Evolutionary conservation across 1,140 invertebrate species (phyloP).

Genomic region (Bicyclus anynana): DNA sequence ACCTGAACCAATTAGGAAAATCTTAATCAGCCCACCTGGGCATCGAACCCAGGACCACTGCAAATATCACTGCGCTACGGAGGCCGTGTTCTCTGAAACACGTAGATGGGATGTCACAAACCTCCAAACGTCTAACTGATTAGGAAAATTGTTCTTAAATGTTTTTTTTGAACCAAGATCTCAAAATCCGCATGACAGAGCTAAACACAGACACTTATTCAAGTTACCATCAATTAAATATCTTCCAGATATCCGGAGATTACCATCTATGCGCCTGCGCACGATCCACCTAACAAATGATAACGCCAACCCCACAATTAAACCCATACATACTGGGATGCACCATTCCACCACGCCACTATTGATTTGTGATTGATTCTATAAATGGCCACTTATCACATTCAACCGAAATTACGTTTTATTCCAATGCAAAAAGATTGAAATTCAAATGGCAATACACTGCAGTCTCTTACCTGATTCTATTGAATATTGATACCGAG

Average conservation of each 20-base stretch:
- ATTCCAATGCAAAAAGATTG: constrained; percentile 7
- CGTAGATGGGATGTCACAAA: too few species aligned
- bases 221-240: constrained; percentile 23
- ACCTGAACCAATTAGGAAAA: too few species aligned
- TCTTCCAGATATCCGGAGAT: constrained; percentile 41
- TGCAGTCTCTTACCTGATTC: constrained; percentile 8
- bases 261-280: constrained; percentile 50
- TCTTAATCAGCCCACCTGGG: too few species aligned
- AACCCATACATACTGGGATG: constrained; percentile 53
- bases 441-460: constrained; percentile 5
- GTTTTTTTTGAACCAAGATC: too few species aligned
- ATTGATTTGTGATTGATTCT: constrained; percentile 70
- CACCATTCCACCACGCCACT: constrained; percentile 45
- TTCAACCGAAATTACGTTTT: constrained; percentile 19
- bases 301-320: constrained; percentile 58
- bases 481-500: constrained; percentile 25
- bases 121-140: too few species aligned
- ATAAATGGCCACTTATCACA: constrained; percentile 32
- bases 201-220: neutral
- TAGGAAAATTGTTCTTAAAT: too few species aligned
- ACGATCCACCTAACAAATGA: constrained; percentile 44
- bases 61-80: too few species aligned
- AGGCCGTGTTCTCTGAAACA: too few species aligned
- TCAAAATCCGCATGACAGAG: neutral
- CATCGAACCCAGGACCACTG: too few species aligned